Base-by-base conservation (phyloP, 2,888 invertebrate species). In the Zeuzera pyrina region DNA sequence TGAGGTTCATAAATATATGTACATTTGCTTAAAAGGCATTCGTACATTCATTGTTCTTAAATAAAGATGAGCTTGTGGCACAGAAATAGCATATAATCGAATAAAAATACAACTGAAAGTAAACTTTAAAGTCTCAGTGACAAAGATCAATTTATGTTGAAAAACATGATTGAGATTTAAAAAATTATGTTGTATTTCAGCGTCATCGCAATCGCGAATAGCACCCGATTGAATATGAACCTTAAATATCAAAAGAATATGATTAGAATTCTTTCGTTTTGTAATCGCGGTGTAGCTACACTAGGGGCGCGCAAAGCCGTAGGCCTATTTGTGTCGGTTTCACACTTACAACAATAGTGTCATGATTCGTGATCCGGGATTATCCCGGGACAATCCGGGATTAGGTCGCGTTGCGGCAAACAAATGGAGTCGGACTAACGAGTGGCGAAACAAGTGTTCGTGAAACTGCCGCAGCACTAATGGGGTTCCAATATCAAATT, bases 291-390 rank as follows among this genome's bases (percentile, higher is more conserved):
- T 15, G 15, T 42, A 37, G 35, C 39, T 35, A 33, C 31, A 38
- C 46, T 46, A 46, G 61, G 66, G 66, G 52, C 43, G 54, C 42
- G 47, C 43, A 63, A 64, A 68, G 62, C 69, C 60, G 52, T 58
- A 60, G 77, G 78, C 81, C 77, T 79, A 77, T 83, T 83, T 83
- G 77, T 69, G 81, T 79, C 81, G 79, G 79, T 79, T 83, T 83
- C 83, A 79, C 83, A 83, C 83, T 81, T 81, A 77, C 79, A 81
- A 83, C 83, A 83, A 83, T 83, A 81, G 83, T 78, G 83, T 77
- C 83, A 83, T 83, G 81, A 83, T 83, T 81, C 81, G 62, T 79
- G 78, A 83, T 78, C 81, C 81, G 54, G 71, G 81, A 77, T 81
- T 73, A 79, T 77, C 67, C 67, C 54, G 62, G 65, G 59, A 69